Conservation (phyloP, 1,140 invertebrate genomes). For the Drosophila tristis region DNA sequence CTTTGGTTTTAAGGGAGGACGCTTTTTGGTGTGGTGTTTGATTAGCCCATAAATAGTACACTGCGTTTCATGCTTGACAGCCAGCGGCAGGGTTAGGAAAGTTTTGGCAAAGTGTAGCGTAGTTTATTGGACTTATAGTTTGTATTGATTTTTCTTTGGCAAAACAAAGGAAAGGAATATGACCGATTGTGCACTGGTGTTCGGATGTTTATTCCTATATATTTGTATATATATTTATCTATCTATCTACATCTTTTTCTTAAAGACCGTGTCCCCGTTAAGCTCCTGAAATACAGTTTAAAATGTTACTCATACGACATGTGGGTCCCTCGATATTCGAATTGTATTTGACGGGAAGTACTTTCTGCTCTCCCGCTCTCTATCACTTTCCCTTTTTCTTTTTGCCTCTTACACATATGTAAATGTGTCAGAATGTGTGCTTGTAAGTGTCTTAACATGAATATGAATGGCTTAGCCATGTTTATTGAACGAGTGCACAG, state of each 20-base stretch:
- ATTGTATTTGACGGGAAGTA: slow-evolving; percentile 12
- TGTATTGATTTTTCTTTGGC: too few relatives aligned
- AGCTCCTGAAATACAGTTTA: slow-evolving; percentile 14
- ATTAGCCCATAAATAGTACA: neutral
- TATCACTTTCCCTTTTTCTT: slow-evolving; percentile 1
- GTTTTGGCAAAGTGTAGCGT: neutral
- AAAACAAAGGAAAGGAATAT: too few relatives aligned
- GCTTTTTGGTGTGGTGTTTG: slow-evolving; percentile 2
- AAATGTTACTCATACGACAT: slow-evolving; percentile 53
- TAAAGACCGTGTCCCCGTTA: neutral
- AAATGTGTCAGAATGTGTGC: slow-evolving; percentile 3
- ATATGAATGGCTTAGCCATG: slow-evolving; percentile 30
- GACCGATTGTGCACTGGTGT: too few relatives aligned
- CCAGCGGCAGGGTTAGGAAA: neutral
- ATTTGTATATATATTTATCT: too few relatives aligned
- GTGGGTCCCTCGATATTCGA: slow-evolving; percentile 20
- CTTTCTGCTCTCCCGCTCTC: too few relatives aligned
- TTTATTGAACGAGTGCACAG: slow-evolving; percentile 45
- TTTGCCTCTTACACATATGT: slow-evolving; percentile 11
- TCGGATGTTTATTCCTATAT: too few relatives aligned
- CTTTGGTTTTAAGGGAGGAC: too few relatives aligned
- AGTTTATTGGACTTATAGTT: neutral
- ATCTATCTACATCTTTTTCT: too few relatives aligned
- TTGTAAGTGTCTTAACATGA: slow-evolving; percentile 28
- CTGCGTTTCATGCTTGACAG: neutral